Base-by-base conservation (phyloP, 2,113 vertebrate genomes). In the Syngnathoides biaculeatus region DNA sequence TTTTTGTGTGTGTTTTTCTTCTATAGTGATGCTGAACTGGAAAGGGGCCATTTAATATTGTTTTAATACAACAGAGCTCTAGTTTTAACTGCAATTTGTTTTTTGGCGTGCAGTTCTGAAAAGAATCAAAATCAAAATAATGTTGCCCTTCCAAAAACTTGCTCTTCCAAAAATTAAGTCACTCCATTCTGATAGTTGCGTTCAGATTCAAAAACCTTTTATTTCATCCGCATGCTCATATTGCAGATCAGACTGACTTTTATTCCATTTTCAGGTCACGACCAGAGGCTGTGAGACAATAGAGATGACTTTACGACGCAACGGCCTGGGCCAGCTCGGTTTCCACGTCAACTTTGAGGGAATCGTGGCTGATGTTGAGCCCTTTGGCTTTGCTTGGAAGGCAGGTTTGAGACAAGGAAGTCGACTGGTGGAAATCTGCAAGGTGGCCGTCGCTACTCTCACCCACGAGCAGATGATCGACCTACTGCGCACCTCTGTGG, bases 381-480 rank as follows among this genome's bases (percentile, higher is more conserved):
- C 97, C 7, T 99, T 97, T 10, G 97, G 97, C 59, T 98, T 95
- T 24, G 97, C 97, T 15, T 99, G 97, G 97, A 98, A 99, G 79
- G 96, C 97, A 0, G 96, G 97, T 17, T 88, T 98, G 2, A 90
- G 95, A 61, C 97, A 99, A 72, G 97, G 97, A 55, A 98, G 96
- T 82, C 94, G 97, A 4, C 91, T 99, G 10, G 97, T 99, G 68
- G 96, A 99, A 87, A 98, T 99, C 84, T 99, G 96, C 84, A 98
- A 97, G 83, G 97, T 98, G 81, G 96, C 95, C 0, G 96, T 98
- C 65, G 95, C 96, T 13, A 98, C 97, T 0, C 90, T 98, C 80
- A 96, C 94, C 38, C 97, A 98, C 0, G 96, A 98, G 84, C 97
- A 98, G 84, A 98, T 98, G 97, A 97, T 98, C 2, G 96, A 98